Percentiles rank a stretch among this genome's conserved stretches.
phyloP scores from a whole-genome alignment of 2,797 vertebrate species.

The Sardinella longiceps region DNA sequence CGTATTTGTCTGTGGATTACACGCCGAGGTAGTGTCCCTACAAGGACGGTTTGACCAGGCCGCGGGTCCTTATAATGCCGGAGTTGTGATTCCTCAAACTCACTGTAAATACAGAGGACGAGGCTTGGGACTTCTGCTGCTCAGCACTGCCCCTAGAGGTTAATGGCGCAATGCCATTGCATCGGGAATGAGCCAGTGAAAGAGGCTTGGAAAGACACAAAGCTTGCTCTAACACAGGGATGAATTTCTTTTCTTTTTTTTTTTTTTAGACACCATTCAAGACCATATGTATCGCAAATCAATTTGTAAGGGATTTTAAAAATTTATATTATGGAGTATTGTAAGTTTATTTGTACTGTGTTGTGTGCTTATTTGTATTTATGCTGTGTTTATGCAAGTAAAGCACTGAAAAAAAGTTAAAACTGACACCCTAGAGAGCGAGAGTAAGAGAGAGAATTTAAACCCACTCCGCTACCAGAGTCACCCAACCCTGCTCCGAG shows the following conservation, averaged over 20 bases:
- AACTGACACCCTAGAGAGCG: not conserved
- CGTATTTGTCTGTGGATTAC: constrained; percentile 60
- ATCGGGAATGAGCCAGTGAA: not conserved
- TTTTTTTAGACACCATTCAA: too few relatives aligned
- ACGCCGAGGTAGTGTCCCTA: constrained; percentile 42
- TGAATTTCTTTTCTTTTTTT: too few relatives aligned
- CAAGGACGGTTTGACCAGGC: constrained; percentile 40
- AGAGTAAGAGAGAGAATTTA: too few relatives aligned
- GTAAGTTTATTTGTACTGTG: too few relatives aligned
- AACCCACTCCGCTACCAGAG: not conserved
- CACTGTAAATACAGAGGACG: constrained; percentile 34
- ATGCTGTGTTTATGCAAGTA: too few relatives aligned
- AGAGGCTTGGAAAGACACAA: not conserved
- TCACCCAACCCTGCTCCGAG: constrained; percentile 53
- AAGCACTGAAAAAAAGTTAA: too few relatives aligned
- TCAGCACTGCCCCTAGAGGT: not conserved
- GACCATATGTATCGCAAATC: too few relatives aligned
- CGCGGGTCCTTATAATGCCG: not conserved
- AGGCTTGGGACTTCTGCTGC: not conserved
- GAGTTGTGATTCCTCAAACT: constrained; percentile 23
- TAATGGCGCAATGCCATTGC: not conserved
- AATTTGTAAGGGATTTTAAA: too few relatives aligned
- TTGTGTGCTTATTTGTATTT: too few relatives aligned
- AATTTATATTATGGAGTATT: too few relatives aligned
- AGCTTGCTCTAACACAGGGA: not conserved